Evolutionary conservation across 2,113 vertebrate species (phyloP).

Genomic region (Hemicordylus capensis): DNA sequence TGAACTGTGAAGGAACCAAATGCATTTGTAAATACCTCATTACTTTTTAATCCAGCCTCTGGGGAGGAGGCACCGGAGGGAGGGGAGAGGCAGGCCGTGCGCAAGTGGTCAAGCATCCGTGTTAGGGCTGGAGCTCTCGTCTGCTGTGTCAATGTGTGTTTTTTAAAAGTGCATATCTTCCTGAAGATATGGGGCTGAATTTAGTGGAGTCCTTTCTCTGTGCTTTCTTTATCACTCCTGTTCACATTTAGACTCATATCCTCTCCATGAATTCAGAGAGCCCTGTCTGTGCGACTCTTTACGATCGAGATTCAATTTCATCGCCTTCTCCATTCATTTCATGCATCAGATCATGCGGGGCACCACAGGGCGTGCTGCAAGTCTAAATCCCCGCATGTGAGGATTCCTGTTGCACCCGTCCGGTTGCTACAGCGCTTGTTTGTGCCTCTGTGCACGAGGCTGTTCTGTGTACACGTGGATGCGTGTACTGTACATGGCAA

Average conservation of each 20-base stretch:
- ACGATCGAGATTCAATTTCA: not conserved
- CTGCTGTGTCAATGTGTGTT: no score
- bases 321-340: conserved; percentile 17
- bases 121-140: not conserved
- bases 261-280: not conserved
- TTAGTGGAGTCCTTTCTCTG: not conserved
- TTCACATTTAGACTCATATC: not conserved
- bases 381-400: conserved; percentile 3
- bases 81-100: not conserved
- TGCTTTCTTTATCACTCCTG: not conserved
- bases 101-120: not conserved
- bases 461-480: not conserved
- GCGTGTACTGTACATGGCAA: not conserved
- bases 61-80: not conserved
- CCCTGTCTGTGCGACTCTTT: not conserved
- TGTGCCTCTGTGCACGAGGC: not conserved
- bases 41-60: not conserved
- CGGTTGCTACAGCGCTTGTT: not conserved
- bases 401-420: not conserved
- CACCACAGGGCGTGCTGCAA: not conserved
- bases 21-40: conserved; percentile 2
- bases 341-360: conserved; percentile 17
- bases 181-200: not conserved
- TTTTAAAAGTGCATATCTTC: not conserved
- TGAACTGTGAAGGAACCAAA: conserved; percentile 2